These are phyloP conservation scores for Itoplectis maculator DNA, from an alignment of 2,888 invertebrate species.

Conservation along the genomic window DNA sequence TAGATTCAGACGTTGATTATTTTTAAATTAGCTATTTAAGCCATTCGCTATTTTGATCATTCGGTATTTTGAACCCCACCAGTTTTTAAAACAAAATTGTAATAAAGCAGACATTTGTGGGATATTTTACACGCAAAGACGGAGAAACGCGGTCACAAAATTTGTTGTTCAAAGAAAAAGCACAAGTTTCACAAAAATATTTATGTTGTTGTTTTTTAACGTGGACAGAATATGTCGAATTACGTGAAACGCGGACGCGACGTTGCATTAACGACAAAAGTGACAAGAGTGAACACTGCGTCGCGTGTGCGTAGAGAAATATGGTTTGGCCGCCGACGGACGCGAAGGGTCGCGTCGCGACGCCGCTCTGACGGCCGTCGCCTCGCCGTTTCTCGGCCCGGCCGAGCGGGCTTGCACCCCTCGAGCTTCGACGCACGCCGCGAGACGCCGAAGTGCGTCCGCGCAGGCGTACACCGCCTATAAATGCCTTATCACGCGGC, in stretches of 20 bases:
- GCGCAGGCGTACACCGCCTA: constrained; percentile 70
- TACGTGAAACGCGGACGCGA: background rate
- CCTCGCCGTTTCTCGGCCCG: constrained; percentile 78
- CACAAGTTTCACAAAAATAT: constrained; percentile 6
- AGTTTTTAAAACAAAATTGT: background rate
- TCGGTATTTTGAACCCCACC: no score
- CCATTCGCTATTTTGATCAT: no score
- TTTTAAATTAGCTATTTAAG: no score
- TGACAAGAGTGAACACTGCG: constrained; percentile 36
- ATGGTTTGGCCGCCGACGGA: constrained; percentile 69
- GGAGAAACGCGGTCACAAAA: background rate
- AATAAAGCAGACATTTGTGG: background rate
- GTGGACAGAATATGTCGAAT: background rate
- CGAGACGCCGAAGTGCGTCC: constrained; percentile 49
- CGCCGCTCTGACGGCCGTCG: constrained; percentile 80
- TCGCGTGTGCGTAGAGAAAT: constrained; percentile 50
- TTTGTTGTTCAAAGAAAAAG: background rate
- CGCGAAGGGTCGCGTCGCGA: constrained; percentile 76
- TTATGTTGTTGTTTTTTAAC: background rate
- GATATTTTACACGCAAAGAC: background rate
- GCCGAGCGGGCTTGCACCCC: constrained; percentile 77
- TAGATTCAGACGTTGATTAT: no score
- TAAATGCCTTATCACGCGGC: constrained; percentile 56
- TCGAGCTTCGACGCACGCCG: constrained; percentile 28
- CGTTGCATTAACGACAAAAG: background rate